These are phyloP conservation scores for Halocynthia aurantium DNA, from an alignment of 23 tunicate genomes.

Conservation along the genomic window DNA sequence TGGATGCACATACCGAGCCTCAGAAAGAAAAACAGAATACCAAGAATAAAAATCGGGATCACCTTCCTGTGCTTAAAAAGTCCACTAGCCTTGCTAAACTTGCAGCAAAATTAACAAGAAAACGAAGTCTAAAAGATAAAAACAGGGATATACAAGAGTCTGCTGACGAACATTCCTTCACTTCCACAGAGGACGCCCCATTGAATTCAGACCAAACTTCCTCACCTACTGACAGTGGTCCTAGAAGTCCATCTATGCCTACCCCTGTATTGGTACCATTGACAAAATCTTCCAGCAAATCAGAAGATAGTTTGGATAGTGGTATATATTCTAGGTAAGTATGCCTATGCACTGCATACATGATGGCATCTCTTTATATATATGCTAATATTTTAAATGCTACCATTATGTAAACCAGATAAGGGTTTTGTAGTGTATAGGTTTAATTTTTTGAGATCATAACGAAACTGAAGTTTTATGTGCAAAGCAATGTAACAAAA, in stretches of 20 bases:
- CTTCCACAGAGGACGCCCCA: slow-evolving; percentile 8
- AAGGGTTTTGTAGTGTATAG: no score
- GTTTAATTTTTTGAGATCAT: no score
- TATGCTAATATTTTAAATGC: background rate
- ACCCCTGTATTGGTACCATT: slow-evolving; percentile 26
- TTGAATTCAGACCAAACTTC: slow-evolving; percentile 8
- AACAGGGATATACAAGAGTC: background rate
- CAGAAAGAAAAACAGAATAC: background rate
- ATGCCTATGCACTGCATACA: background rate
- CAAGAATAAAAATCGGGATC: slow-evolving; percentile 1
- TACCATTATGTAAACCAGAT: background rate
- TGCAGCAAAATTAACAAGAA: slow-evolving; percentile 22
- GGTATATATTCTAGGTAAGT: slow-evolving; percentile 70
- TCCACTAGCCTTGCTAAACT: slow-evolving; percentile 16
- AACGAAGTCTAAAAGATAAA: slow-evolving; percentile 8
- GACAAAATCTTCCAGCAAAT: slow-evolving; percentile 54
- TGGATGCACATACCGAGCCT: background rate
- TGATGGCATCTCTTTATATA: background rate
- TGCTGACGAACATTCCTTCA: slow-evolving; percentile 5
- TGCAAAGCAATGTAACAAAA: no score
- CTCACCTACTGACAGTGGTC: slow-evolving; percentile 24
- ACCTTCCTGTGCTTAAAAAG: background rate
- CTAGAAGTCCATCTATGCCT: slow-evolving; percentile 24
- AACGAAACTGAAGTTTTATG: no score
- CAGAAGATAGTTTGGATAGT: slow-evolving; percentile 86